A percentile compares a stretch with the other conserved stretches of the same genome.
Evolutionary conservation across 2,797 vertebrate species (phyloP).

Genomic region (Galago senegalensis): DNA sequence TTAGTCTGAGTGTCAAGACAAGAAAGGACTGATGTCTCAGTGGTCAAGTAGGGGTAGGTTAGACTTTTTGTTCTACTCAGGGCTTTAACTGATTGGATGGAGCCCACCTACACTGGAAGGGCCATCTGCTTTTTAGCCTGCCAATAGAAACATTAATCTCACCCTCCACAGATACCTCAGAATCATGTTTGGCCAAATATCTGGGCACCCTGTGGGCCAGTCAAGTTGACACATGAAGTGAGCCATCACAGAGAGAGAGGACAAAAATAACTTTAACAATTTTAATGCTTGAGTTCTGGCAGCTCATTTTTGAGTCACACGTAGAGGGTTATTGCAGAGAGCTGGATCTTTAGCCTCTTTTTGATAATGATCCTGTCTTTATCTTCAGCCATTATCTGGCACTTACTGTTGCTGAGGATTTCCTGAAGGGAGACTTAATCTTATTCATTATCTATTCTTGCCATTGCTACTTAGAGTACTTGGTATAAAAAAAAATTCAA

Average conservation of each 20-base stretch:
- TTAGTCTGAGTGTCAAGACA: background rate
- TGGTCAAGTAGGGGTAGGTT: background rate
- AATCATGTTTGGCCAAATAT: background rate
- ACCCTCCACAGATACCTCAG: background rate
- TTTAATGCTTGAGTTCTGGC: background rate
- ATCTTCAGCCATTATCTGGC: conserved; percentile 65
- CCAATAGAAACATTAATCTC: background rate
- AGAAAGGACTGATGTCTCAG: background rate
- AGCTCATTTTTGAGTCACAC: background rate
- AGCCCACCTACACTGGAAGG: background rate
- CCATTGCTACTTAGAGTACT: conserved; percentile 52
- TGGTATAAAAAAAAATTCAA: conserved; percentile 46
- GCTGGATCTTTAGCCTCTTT: conserved; percentile 16
- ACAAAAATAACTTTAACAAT: background rate
- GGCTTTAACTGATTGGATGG: background rate
- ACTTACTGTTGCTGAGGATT: conserved; percentile 62
- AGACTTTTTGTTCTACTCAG: background rate
- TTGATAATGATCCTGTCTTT: conserved; percentile 70
- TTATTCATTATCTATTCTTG: conserved; percentile 70
- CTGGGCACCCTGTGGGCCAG: background rate
- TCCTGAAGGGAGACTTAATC: conserved; percentile 73
- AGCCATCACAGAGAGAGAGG: background rate
- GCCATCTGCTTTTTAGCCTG: background rate
- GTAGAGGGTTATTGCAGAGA: background rate
- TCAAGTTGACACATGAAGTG: background rate